phyloP scores from a whole-genome alignment of 2,888 invertebrate genomes.

The Eupithecia abbreviata region DNA sequence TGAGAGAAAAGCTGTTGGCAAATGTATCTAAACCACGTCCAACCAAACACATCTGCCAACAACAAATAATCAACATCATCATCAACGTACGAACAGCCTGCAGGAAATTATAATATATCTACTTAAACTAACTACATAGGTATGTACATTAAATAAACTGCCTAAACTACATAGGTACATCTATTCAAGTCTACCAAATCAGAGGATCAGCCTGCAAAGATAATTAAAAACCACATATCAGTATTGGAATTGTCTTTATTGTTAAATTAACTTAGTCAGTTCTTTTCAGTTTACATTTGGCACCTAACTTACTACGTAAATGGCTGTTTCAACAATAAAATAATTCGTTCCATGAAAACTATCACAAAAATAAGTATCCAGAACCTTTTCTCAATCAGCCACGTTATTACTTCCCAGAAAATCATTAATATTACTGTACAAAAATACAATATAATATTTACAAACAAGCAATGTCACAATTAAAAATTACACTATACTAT shows the following conservation, averaged over 20 bases:
- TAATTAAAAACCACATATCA: slow-evolving; percentile 2
- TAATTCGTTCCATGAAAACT: slow-evolving; percentile 15
- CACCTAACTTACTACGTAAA: slow-evolving; percentile 80
- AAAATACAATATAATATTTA: slow-evolving; percentile 41
- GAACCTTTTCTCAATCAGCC: slow-evolving; percentile 4
- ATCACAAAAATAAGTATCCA: slow-evolving; percentile 9
- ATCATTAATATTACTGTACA: neutral
- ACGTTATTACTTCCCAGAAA: neutral
- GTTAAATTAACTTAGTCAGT: slow-evolving; percentile 69
- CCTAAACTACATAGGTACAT: neutral
- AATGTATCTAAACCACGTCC: no score
- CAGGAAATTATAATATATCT: neutral
- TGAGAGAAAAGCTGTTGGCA: no score
- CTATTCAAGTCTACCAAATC: neutral
- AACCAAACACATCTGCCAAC: no score
- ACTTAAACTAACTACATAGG: neutral
- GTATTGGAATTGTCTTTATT: slow-evolving; percentile 43
- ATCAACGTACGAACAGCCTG: neutral
- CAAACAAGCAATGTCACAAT: slow-evolving; percentile 39
- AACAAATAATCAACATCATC: no score
- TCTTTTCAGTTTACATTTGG: slow-evolving; percentile 81
- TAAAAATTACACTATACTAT: neutral
- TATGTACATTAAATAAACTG: neutral
- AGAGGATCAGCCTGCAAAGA: neutral
- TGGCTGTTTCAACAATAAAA: slow-evolving; percentile 57